These are phyloP conservation scores for Rhabdornis inornatus DNA, from an alignment of 2,113 vertebrate species.

Conservation along the genomic window DNA sequence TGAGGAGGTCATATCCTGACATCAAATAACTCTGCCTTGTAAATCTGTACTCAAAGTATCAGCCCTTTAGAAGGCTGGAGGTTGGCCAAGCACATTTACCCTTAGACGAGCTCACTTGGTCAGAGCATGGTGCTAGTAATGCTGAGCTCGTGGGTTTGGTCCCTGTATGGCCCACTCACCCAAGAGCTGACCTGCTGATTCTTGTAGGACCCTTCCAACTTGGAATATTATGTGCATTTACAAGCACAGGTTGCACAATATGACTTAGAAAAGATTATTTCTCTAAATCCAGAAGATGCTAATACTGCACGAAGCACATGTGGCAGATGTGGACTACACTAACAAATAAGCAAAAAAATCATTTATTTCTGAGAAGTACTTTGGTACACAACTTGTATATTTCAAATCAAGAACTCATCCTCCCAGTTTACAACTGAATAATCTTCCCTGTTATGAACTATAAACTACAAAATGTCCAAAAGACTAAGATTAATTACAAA, in stretches of 20 bases:
- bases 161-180: not conserved
- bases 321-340: slow-evolving; percentile 5
- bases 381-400: slow-evolving; percentile 50
- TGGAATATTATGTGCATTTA: not conserved
- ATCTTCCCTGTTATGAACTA: not conserved
- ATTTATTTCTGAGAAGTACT: slow-evolving; percentile 56
- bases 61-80: not conserved
- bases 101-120: not conserved
- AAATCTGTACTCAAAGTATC: not conserved
- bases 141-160: not conserved
- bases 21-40: not conserved
- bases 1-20: not conserved
- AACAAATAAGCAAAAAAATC: slow-evolving; percentile 24
- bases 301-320: not conserved
- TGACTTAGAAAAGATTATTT: not conserved
- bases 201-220: not conserved
- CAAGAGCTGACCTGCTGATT: not conserved
- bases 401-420: slow-evolving; percentile 27
- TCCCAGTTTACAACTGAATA: slow-evolving; percentile 12
- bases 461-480: slow-evolving; percentile 5
- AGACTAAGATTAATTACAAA: not conserved
- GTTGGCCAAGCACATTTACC: not conserved
- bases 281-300: not conserved
- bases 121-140: not conserved
- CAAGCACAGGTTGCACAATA: not conserved